These are phyloP conservation scores for Aradophagus sp. DNA, from an alignment of 1,140 invertebrate species.

Conservation along the genomic window DNA sequence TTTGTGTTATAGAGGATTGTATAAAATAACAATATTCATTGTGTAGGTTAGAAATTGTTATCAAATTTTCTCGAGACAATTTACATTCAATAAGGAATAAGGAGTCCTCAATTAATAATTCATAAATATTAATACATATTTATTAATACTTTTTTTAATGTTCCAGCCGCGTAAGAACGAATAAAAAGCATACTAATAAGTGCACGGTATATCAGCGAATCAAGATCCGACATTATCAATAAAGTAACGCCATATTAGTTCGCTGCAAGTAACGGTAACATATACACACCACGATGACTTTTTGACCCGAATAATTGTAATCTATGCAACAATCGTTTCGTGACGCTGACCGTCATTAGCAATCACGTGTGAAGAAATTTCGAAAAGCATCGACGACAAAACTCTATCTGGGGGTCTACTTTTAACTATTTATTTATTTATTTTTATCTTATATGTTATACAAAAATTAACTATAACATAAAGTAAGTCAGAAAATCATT, in stretches of 20 bases:
- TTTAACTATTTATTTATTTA: conserved; percentile 4
- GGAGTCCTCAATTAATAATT: not conserved
- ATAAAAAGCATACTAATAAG: conserved; percentile 20
- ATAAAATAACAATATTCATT: too few relatives aligned
- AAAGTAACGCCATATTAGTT: conserved; percentile 41
- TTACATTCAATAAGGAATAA: not conserved
- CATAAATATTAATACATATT: conserved; percentile 2
- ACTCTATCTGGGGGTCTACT: conserved; percentile 8
- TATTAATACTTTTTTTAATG: not conserved
- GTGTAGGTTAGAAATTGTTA: too few relatives aligned
- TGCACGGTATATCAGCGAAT: conserved; percentile 19
- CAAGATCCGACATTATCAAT: conserved; percentile 38
- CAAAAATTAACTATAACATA: conserved; percentile 32
- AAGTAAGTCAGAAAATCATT: conserved; percentile 32
- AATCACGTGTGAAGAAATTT: conserved; percentile 30
- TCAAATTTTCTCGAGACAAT: conserved; percentile 1
- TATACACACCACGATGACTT: conserved; percentile 42
- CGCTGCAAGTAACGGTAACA: conserved; percentile 42
- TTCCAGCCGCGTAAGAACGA: conserved; percentile 3
- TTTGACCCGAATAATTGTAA: conserved; percentile 51
- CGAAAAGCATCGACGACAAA: conserved; percentile 15
- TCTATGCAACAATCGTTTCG: conserved; percentile 36
- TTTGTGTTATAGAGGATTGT: too few relatives aligned
- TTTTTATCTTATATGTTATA: conserved; percentile 21
- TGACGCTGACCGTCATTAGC: conserved; percentile 40